A percentile compares a stretch with the other conserved stretches of the same genome.
Evolutionary conservation across 1,140 invertebrate genomes (phyloP).

Genomic region (Araneus ventricosus): DNA sequence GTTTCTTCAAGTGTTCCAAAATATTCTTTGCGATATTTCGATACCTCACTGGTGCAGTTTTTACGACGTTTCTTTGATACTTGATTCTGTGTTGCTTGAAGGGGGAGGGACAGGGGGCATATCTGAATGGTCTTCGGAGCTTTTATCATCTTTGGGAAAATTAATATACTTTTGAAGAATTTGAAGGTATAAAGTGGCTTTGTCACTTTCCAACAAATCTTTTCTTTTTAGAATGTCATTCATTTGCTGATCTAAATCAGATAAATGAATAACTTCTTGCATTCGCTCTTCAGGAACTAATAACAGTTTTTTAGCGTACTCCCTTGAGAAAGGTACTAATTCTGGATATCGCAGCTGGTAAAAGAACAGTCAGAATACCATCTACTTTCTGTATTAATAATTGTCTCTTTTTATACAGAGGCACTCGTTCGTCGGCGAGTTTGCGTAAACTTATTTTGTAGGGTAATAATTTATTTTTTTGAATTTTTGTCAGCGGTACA

Average conservation of each 20-base stretch:
- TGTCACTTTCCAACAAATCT: neutral
- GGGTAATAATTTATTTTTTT: neutral
- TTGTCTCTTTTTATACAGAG: neutral
- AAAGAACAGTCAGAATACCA: neutral
- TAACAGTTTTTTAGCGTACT: neutral
- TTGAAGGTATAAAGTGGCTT: neutral
- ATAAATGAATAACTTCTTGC: too few relatives aligned
- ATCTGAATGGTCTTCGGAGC: neutral
- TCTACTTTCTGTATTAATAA: neutral
- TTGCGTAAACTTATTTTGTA: conserved; percentile 24
- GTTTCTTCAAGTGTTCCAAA: neutral
- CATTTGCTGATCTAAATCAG: conserved; percentile 20
- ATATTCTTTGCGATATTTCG: neutral
- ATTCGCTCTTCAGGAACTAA: too few relatives aligned
- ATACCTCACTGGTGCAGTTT: neutral
- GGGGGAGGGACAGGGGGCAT: neutral
- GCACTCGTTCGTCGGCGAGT: neutral
- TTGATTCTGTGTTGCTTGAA: neutral
- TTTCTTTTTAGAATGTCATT: neutral
- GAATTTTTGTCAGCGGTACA: neutral
- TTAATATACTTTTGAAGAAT: neutral
- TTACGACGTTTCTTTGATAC: neutral
- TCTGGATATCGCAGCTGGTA: conserved; percentile 8
- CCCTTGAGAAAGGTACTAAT: conserved; percentile 30
- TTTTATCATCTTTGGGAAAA: neutral